These are phyloP conservation scores for Monopis laevigella DNA, from an alignment of 2,888 invertebrate species.

Conservation along the genomic window DNA sequence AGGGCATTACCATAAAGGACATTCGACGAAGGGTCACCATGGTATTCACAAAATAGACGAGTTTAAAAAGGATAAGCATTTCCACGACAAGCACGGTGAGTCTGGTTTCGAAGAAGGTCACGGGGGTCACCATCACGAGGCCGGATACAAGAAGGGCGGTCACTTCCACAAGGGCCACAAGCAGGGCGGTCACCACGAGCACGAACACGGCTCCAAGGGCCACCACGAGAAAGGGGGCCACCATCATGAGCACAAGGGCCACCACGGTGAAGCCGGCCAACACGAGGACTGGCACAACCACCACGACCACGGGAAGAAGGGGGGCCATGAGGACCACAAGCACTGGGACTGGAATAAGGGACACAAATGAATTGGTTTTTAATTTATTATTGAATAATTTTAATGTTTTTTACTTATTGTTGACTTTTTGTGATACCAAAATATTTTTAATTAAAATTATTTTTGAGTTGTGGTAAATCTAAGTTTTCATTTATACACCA, in stretches of 20 bases:
- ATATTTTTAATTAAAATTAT: slow-evolving; percentile 1
- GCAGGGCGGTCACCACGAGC: slow-evolving; percentile 77
- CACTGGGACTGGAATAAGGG: slow-evolving; percentile 75
- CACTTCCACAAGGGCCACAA: slow-evolving; percentile 83
- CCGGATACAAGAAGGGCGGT: slow-evolving; percentile 81
- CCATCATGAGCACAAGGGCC: slow-evolving; percentile 79
- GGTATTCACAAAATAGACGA: slow-evolving; percentile 86
- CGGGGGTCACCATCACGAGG: slow-evolving; percentile 79
- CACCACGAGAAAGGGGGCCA: slow-evolving; percentile 81
- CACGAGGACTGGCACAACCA: slow-evolving; percentile 78
- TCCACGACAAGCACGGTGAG: slow-evolving; percentile 86
- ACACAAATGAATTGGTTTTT: slow-evolving; percentile 39
- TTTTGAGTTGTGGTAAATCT: neutral
- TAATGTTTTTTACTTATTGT: neutral
- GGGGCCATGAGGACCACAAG: slow-evolving; percentile 80
- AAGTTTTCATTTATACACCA: neutral
- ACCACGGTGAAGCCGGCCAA: slow-evolving; percentile 78
- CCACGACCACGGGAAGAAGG: slow-evolving; percentile 78
- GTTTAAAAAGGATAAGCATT: slow-evolving; percentile 86
- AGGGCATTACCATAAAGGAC: slow-evolving; percentile 83
- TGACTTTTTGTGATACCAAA: slow-evolving; percentile 10
- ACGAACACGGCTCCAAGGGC: slow-evolving; percentile 81
- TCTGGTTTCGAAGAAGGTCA: slow-evolving; percentile 83
- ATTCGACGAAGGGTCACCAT: slow-evolving; percentile 85
- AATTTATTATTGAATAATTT: neutral